phyloP scores from a whole-genome alignment of 1,140 invertebrate species.

The Heliothis subflexa region DNA sequence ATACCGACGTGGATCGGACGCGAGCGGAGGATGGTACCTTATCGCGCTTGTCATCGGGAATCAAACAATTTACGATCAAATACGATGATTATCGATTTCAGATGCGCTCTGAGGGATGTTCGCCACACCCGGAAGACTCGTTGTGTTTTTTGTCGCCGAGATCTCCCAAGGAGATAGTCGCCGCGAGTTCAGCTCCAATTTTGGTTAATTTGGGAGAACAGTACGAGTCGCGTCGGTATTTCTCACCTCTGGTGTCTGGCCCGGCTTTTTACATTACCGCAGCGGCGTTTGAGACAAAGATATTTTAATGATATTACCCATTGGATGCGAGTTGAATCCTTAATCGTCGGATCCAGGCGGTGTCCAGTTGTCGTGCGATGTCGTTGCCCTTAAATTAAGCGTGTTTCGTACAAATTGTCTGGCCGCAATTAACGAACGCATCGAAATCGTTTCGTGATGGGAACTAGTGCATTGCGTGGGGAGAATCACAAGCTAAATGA shows the following conservation, averaged over 20 bases:
- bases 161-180: slow-evolving; percentile 54
- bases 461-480: slow-evolving; percentile 79
- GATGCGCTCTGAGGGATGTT: slow-evolving; percentile 61
- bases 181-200: slow-evolving; percentile 57
- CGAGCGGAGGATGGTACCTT: slow-evolving; percentile 68
- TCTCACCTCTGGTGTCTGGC: slow-evolving; percentile 79
- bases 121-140: slow-evolving; percentile 52
- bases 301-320: slow-evolving; percentile 85
- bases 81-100: slow-evolving; percentile 71
- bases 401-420: slow-evolving; percentile 79
- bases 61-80: slow-evolving; percentile 84
- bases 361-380: slow-evolving; percentile 69
- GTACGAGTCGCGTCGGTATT: slow-evolving; percentile 66
- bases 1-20: slow-evolving; percentile 67
- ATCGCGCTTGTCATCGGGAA: slow-evolving; percentile 81
- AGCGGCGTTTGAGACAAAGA: slow-evolving; percentile 81
- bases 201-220: slow-evolving; percentile 63
- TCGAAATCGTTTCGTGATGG: slow-evolving; percentile 70
- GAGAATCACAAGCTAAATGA: slow-evolving; percentile 81
- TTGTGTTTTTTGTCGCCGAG: slow-evolving; percentile 53
- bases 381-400: slow-evolving; percentile 83
- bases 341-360: slow-evolving; percentile 74
- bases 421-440: slow-evolving; percentile 76
- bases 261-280: slow-evolving; percentile 74
- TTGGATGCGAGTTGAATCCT: slow-evolving; percentile 81